These are phyloP conservation scores for Sphaerophoria taeniata DNA, from an alignment of 2,888 invertebrate species.

Conservation along the genomic window DNA sequence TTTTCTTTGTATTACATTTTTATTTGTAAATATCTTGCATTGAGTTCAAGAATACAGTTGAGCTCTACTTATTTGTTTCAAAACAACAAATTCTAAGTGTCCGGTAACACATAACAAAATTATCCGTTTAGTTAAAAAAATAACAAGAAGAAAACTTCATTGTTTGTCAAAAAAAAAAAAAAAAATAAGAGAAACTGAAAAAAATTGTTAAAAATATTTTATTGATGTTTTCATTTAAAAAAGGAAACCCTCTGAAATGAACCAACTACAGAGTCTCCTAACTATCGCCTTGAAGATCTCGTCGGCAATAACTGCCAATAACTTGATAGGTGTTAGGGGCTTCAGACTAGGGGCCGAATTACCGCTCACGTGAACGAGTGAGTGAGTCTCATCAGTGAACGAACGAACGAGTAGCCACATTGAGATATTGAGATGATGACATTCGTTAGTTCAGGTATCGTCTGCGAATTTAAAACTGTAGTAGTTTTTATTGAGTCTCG, in stretches of 20 bases:
- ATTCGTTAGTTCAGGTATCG: too few species aligned
- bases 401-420: too few species aligned
- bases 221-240: not conserved
- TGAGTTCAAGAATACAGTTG: not conserved
- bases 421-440: too few species aligned
- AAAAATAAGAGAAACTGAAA: conserved; percentile 28
- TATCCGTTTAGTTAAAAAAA: conserved; percentile 13
- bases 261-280: too few species aligned
- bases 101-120: conserved; percentile 59
- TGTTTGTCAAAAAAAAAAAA: conserved; percentile 61
- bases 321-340: too few species aligned
- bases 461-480: too few species aligned
- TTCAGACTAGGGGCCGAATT: too few species aligned
- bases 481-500: too few species aligned
- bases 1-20: conserved; percentile 37
- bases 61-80: not conserved
- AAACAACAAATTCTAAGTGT: conserved; percentile 49
- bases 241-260: not conserved
- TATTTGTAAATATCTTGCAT: conserved; percentile 48
- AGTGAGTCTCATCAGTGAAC: too few species aligned
- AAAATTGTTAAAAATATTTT: conserved; percentile 48
- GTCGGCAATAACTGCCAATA: too few species aligned
- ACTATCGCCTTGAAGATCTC: too few species aligned
- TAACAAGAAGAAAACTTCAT: conserved; percentile 29
- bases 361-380: too few species aligned